These are phyloP conservation scores for Scytalopus superciliaris DNA, from an alignment of 2,113 vertebrate species.

Conservation along the genomic window DNA sequence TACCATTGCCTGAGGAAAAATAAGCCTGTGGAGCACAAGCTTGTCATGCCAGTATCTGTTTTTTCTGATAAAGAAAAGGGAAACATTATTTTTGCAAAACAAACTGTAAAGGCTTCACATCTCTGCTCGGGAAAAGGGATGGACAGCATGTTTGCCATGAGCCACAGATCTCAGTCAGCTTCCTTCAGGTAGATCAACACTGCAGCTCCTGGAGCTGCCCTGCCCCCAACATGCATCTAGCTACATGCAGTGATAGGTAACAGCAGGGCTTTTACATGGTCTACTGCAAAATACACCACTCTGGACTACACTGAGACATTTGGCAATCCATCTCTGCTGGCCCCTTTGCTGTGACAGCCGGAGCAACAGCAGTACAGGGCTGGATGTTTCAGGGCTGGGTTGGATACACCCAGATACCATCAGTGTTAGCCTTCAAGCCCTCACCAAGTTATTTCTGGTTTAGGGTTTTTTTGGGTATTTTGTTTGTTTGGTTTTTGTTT, in stretches of 20 bases:
- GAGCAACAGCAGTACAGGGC: neutral
- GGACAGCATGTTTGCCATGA: rapidly evolving
- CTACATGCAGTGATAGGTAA: neutral
- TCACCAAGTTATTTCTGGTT: neutral
- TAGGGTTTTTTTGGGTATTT: too few relatives aligned
- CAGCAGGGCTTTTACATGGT: neutral
- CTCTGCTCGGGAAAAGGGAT: neutral
- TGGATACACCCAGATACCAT: neutral
- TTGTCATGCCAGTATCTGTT: neutral
- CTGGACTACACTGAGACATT: neutral
- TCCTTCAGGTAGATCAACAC: neutral
- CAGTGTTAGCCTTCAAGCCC: neutral
- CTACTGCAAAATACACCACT: neutral
- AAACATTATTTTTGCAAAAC: neutral
- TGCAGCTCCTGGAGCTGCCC: neutral
- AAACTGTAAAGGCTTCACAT: neutral
- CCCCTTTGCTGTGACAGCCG: neutral
- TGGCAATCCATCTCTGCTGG: neutral
- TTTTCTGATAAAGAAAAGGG: neutral
- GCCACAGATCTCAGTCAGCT: neutral
- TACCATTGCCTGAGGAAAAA: neutral
- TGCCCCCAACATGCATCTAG: rapidly evolving
- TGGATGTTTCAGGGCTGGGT: neutral
- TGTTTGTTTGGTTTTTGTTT: neutral
- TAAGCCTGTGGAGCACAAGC: neutral